Percentiles rank a stretch among this genome's conserved stretches.
Conservation (phyloP, 1,140 invertebrate species). For the Prorops nasuta region DNA sequence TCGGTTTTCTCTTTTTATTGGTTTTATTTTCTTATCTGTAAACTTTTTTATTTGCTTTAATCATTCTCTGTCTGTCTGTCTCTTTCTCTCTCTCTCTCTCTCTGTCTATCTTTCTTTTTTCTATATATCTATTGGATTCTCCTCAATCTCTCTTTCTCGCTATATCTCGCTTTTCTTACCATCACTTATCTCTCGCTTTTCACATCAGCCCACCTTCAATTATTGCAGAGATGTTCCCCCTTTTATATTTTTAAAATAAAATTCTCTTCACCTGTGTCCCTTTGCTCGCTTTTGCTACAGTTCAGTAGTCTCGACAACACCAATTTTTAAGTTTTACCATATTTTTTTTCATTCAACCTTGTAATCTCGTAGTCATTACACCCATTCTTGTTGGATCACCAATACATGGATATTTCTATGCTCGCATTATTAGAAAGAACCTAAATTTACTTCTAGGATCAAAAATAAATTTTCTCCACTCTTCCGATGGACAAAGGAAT, state of each 20-base stretch:
- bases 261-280: no score
- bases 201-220: neutral
- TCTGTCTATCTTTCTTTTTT: constrained; percentile 17
- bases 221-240: no score
- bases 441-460: no score
- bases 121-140: constrained; percentile 20
- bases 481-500: no score
- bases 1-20: constrained; percentile 37
- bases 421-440: no score
- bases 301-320: no score
- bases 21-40: constrained; percentile 29
- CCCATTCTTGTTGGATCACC: constrained; percentile 30
- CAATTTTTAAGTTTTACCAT: no score
- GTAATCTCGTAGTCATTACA: constrained; percentile 22
- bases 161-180: constrained; percentile 3
- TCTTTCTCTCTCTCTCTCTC: constrained; percentile 16
- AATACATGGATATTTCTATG: constrained; percentile 27
- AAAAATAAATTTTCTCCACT: no score
- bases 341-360: no score
- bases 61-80: constrained; percentile 11
- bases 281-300: no score
- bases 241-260: no score
- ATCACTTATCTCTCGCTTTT: neutral
- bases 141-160: neutral
- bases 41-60: neutral